Base-by-base conservation (phyloP, 2,797 vertebrate species). In the Todus mexicanus region DNA sequence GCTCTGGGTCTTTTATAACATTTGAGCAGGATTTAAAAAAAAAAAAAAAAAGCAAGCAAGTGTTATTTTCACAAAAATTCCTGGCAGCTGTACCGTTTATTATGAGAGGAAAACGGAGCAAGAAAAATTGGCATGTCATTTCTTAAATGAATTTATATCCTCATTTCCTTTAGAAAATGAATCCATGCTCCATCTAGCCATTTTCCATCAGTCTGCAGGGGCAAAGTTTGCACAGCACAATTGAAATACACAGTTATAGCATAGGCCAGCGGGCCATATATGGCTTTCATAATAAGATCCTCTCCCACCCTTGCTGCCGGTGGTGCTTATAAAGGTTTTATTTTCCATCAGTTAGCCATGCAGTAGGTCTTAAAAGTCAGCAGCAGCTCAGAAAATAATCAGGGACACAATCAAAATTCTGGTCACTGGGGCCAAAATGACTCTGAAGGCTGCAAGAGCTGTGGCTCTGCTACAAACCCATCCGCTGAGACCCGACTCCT, bases 121-220 rank as follows among this genome's bases (percentile, higher is more conserved):
- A 94, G 93, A 96, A 91, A 96, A 97, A 95, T 93, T 95, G 96
- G 93, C 93, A 78, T 95, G 95, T 95, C 92, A 94, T 94, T 96
- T 95, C 83, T 94, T 92, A 97, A 96, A 97, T 95, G 89, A 96
- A 96, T 97, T 96, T 97, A 95, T 95, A 94, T 92, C 81, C 93
- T 95, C 95, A 97, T 97, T 97, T 97, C 94, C 95, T 94, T 95
- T 81, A 91, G 92, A 94, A 96, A 96, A 95, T 94, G 89, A 94
- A 95, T 92, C 95, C 59, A 57, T 88, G 83, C 85, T 96, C 92
- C 92, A 96, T 92, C 87, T 89, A 92, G 69, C 87, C 72, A 37
- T 94, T 95, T 96, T 93, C 95, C 85, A 91, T 79, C 85, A 82
- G 5, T 95, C 80, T 92, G 89, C 93, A 91, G 93, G 91, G 93